Evolutionary conservation across 2,113 vertebrate species (phyloP).

Genomic region (Zeus faber): DNA sequence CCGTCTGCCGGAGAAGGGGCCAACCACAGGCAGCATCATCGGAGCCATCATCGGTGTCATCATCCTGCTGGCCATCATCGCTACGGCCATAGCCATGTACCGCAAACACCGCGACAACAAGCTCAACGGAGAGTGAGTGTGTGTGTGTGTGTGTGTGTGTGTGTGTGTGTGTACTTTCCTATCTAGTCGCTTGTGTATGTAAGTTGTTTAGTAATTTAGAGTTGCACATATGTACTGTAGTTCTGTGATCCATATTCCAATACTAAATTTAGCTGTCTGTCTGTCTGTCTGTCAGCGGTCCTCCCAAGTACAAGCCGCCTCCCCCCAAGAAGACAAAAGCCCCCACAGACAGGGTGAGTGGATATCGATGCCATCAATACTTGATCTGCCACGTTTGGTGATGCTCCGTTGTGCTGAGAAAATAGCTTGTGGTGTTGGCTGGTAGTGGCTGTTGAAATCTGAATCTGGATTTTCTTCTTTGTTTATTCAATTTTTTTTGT

Average conservation of each 20-base stretch:
- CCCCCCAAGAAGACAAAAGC: slow-evolving; percentile 72
- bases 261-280: slow-evolving; percentile 13
- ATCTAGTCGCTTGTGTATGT: neutral
- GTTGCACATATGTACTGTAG: no score
- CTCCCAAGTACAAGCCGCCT: slow-evolving; percentile 84
- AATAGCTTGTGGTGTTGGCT: no score
- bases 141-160: slow-evolving; percentile 14
- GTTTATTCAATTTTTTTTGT: no score
- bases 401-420: neutral
- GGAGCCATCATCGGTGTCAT: slow-evolving; percentile 81
- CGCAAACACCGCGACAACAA: slow-evolving; percentile 71
- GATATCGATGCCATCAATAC: neutral
- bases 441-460: no score
- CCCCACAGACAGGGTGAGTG: slow-evolving; percentile 71
- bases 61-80: slow-evolving; percentile 74
- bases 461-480: no score
- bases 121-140: slow-evolving; percentile 72
- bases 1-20: slow-evolving; percentile 58
- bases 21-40: slow-evolving; percentile 79
- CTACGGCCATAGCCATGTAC: slow-evolving; percentile 73
- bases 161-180: slow-evolving; percentile 12
- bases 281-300: slow-evolving; percentile 66
- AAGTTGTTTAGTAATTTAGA: neutral
- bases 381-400: neutral
- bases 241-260: slow-evolving; percentile 3